A percentile compares a stretch with the other conserved stretches of the same genome.
phyloP scores from a whole-genome alignment of 2,888 invertebrate species.

The Buathra laborator region DNA sequence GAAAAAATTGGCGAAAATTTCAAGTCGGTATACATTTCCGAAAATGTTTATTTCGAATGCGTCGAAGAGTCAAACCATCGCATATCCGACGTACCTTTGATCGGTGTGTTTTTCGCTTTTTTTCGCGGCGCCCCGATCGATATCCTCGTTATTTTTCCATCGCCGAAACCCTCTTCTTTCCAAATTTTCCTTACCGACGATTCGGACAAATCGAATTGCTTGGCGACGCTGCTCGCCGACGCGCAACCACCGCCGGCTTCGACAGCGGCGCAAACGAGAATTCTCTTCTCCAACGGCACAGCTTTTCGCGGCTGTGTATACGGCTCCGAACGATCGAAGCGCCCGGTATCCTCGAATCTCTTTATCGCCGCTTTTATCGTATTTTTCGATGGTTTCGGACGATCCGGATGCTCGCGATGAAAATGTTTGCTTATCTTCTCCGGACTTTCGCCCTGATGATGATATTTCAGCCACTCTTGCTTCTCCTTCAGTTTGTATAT shows the following conservation, averaged over 20 bases:
- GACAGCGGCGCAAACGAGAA: constrained; percentile 62
- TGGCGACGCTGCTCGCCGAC: constrained; percentile 59
- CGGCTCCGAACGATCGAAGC: constrained; percentile 64
- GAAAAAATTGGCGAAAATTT: too few relatives aligned
- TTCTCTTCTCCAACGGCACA: constrained; percentile 62
- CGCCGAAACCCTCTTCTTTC: constrained; percentile 65
- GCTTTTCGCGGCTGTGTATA: constrained; percentile 61
- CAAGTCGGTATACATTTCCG: too few relatives aligned
- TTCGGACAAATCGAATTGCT: constrained; percentile 63
- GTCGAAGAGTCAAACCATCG: too few relatives aligned
- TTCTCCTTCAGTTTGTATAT: constrained; percentile 65
- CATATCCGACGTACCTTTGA: constrained; percentile 39
- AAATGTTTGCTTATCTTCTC: constrained; percentile 65
- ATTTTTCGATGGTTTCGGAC: constrained; percentile 65
- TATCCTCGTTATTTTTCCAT: constrained; percentile 61
- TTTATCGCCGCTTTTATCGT: constrained; percentile 64
- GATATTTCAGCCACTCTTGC: constrained; percentile 66
- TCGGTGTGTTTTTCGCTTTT: constrained; percentile 49
- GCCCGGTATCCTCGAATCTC: constrained; percentile 64
- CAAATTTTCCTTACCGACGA: constrained; percentile 67
- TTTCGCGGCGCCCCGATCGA: constrained; percentile 50
- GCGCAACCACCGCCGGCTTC: constrained; percentile 65
- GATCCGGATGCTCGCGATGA: constrained; percentile 60
- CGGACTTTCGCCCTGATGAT: constrained; percentile 65
- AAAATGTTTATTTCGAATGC: too few relatives aligned